Percentiles rank a stretch among this genome's conserved stretches.
Evolutionary conservation across 2,113 vertebrate species (phyloP).

Genomic region (Empidonax alnorum): DNA sequence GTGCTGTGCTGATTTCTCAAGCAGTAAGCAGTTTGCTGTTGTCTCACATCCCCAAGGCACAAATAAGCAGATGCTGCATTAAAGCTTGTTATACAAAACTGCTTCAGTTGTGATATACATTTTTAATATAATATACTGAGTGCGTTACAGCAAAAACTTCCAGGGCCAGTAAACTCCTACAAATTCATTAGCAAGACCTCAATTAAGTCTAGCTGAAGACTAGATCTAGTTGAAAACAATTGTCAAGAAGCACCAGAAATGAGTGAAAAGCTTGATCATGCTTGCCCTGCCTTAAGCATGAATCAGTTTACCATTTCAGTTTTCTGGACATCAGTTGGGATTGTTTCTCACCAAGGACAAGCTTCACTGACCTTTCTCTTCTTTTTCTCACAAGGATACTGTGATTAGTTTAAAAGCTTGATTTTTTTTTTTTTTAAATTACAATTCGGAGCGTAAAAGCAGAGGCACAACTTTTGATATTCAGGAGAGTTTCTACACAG

Average conservation of each 20-base stretch:
- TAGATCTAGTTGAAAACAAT: background rate
- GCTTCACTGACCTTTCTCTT: conserved; percentile 7
- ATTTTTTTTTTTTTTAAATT: background rate
- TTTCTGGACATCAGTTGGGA: background rate
- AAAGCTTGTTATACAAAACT: conserved; percentile 69
- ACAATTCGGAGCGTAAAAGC: conserved; percentile 10
- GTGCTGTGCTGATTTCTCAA: conserved; percentile 58
- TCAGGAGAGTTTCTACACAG: background rate
- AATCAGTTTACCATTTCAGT: background rate
- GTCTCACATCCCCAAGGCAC: conserved; percentile 57
- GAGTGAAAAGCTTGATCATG: background rate
- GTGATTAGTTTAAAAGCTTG: background rate
- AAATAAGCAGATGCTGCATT: conserved; percentile 71
- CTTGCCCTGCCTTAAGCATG: background rate
- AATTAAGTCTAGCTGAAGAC: conserved; percentile 39
- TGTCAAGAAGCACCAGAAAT: background rate
- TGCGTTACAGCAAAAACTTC: conserved; percentile 42
- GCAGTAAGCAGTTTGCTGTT: conserved; percentile 65
- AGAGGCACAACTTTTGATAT: background rate
- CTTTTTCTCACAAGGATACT: background rate
- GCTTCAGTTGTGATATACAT: conserved; percentile 73
- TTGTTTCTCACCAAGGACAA: background rate
- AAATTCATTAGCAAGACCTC: conserved; percentile 65
- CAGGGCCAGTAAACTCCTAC: conserved; percentile 47
- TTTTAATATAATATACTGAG: conserved; percentile 73